These are phyloP conservation scores for Sarcophaga bullata DNA, from an alignment of 1,140 invertebrate genomes.

Conservation along the genomic window DNA sequence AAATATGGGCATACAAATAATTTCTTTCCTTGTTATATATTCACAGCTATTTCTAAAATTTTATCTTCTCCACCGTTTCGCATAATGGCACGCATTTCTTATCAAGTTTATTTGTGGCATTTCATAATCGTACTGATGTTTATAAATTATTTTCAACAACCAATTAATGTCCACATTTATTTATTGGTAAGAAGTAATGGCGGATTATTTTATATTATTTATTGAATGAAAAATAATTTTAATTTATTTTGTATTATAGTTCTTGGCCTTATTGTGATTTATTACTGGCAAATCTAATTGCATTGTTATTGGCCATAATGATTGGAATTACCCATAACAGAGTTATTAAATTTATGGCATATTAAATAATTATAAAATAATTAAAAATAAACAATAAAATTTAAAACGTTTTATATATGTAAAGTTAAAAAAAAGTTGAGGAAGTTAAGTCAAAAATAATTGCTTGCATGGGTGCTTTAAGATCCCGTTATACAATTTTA, in stretches of 20 bases:
- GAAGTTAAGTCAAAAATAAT: too few relatives aligned
- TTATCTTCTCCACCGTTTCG: neutral
- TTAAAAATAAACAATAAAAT: too few relatives aligned
- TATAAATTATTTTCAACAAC: neutral
- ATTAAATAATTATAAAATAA: too few relatives aligned
- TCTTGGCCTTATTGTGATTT: neutral
- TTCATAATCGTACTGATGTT: neutral
- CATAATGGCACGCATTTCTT: conserved; percentile 2
- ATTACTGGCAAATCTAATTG: neutral
- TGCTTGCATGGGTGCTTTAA: too few relatives aligned
- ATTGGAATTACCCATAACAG: conserved; percentile 12
- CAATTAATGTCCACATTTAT: neutral
- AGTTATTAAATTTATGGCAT: neutral
- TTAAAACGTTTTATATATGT: too few relatives aligned
- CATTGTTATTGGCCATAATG: neutral
- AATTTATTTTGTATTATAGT: neutral
- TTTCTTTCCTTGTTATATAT: neutral
- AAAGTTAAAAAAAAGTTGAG: too few relatives aligned
- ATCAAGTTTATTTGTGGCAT: conserved; percentile 33
- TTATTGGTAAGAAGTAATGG: neutral
- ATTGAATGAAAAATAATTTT: too few relatives aligned
- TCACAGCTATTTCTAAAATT: neutral
- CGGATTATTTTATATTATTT: too few relatives aligned
- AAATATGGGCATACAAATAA: neutral
- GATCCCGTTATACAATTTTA: too few relatives aligned